Conservation (phyloP, 2,888 invertebrate species). For the Biston betularia region DNA sequence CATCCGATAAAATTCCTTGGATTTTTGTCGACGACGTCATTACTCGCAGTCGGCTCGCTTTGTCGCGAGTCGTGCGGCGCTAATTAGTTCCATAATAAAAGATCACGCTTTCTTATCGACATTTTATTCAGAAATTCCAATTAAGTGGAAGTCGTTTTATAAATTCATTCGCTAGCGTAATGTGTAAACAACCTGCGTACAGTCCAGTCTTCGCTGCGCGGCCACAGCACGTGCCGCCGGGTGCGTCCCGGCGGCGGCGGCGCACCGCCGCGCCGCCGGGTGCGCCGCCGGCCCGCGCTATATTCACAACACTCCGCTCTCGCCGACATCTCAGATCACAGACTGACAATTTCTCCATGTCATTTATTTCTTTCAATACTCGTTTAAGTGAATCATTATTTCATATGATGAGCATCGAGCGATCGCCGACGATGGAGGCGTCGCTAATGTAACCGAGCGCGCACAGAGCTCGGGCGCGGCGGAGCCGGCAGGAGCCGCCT, state of each 20-base stretch:
- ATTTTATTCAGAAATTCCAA: slow-evolving; percentile 78
- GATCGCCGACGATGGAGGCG: too few relatives aligned
- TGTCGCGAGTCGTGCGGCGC: slow-evolving; percentile 25
- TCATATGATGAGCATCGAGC: too few relatives aligned
- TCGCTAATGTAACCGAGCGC: too few relatives aligned
- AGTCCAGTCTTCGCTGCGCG: slow-evolving; percentile 62
- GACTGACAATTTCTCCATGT: neutral
- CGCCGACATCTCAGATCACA: slow-evolving; percentile 6
- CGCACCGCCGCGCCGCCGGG: neutral
- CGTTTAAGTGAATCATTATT: too few relatives aligned
- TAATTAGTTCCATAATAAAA: slow-evolving; percentile 51
- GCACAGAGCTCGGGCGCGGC: too few relatives aligned
- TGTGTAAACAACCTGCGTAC: slow-evolving; percentile 76
- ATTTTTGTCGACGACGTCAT: slow-evolving; percentile 38
- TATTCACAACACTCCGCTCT: neutral
- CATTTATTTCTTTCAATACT: neutral
- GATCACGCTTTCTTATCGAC: slow-evolving; percentile 53
- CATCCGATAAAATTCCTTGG: slow-evolving; percentile 48
- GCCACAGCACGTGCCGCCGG: neutral
- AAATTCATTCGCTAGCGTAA: slow-evolving; percentile 78
- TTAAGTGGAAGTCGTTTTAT: slow-evolving; percentile 73
- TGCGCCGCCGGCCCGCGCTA: neutral
- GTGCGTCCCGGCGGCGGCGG: too few relatives aligned
- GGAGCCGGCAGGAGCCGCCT: too few relatives aligned
- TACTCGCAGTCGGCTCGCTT: slow-evolving; percentile 8